Percentiles rank a stretch among this genome's conserved stretches.
Evolutionary conservation across 2,113 vertebrate species (phyloP).

Genomic region (Calyptomena viridis): DNA sequence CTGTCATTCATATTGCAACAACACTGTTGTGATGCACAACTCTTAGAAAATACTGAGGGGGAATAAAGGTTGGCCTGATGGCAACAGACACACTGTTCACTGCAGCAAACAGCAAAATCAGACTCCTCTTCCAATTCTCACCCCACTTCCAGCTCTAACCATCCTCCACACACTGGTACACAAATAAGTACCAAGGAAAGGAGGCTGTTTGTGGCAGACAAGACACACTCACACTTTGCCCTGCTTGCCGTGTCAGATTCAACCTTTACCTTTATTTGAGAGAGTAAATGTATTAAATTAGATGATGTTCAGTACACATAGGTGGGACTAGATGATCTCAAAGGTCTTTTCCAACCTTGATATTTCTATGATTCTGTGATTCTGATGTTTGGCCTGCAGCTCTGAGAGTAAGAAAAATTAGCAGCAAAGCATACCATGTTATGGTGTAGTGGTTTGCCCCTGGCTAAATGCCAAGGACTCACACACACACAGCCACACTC

Average conservation of each 20-base stretch:
- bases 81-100: background rate
- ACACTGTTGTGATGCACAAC: background rate
- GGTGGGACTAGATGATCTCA: too few relatives aligned
- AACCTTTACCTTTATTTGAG: background rate
- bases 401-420: background rate
- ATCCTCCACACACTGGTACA: background rate
- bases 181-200: background rate
- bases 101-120: background rate
- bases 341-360: too few relatives aligned
- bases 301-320: background rate
- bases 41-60: background rate
- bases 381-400: background rate
- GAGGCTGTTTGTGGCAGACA: background rate
- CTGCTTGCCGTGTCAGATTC: background rate
- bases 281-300: background rate
- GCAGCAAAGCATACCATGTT: background rate
- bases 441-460: too few relatives aligned
- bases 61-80: background rate
- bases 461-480: too few relatives aligned
- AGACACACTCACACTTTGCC: background rate
- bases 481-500: too few relatives aligned
- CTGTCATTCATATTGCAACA: background rate
- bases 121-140: background rate
- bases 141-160: background rate
- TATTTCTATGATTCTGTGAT: too few relatives aligned